Evolutionary conservation across 2,797 vertebrate genomes (phyloP).

Genomic region (Cuniculus paca): DNA sequence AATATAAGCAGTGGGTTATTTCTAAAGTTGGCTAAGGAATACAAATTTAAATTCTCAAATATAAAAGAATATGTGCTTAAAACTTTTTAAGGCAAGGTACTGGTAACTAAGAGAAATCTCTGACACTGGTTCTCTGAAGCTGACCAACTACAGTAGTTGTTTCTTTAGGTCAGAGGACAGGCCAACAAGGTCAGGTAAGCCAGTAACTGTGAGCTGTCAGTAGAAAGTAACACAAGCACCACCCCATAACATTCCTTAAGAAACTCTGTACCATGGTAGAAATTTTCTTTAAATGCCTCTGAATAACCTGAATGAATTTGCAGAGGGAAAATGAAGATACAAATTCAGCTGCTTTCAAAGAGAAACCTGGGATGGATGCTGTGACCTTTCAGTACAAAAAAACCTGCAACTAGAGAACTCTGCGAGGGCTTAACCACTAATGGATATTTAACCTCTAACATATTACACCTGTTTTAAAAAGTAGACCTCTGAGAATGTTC

Average conservation of each 20-base stretch:
- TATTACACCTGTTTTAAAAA: background rate
- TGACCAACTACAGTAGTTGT: background rate
- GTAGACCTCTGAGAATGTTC: constrained; percentile 47
- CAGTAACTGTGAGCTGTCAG: background rate
- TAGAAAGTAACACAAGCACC: constrained; percentile 33
- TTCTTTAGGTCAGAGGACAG: constrained; percentile 24
- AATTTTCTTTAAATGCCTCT: constrained; percentile 27
- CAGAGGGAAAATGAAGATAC: background rate
- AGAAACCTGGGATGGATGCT: background rate
- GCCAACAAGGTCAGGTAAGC: background rate
- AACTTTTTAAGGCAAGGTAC: constrained; percentile 71
- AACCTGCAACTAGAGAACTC: background rate
- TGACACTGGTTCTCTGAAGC: constrained; percentile 58
- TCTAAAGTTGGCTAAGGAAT: constrained; percentile 56
- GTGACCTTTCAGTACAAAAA: background rate
- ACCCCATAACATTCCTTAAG: background rate
- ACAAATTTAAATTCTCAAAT: constrained; percentile 63
- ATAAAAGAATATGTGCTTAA: constrained; percentile 60
- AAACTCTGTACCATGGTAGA: background rate
- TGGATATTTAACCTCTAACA: background rate
- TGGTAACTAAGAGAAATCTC: constrained; percentile 19
- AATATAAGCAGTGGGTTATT: constrained; percentile 42
- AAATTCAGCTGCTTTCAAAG: background rate
- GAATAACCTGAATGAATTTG: constrained; percentile 34
- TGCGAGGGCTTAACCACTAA: constrained; percentile 7